Percentiles rank a stretch among this genome's conserved stretches.
Evolutionary conservation across 1,140 invertebrate genomes (phyloP).

Genomic region (Formica selysi): DNA sequence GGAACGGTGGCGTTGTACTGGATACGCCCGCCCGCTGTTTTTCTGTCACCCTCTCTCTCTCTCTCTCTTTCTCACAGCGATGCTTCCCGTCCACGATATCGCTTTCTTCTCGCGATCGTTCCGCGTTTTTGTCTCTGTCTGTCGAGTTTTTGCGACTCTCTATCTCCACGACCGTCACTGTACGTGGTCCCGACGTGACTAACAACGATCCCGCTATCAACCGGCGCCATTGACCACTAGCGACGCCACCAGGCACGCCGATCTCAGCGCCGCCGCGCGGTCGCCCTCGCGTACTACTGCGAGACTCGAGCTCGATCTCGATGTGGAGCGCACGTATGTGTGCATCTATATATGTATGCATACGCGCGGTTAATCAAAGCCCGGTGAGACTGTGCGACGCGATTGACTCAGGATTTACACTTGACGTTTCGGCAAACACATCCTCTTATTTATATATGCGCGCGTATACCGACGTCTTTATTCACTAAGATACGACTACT

Average conservation of each 20-base stretch:
- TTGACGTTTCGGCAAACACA: neutral
- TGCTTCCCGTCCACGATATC: conserved; percentile 4
- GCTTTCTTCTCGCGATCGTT: conserved; percentile 21
- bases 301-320: conserved; percentile 32
- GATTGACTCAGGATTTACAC: conserved; percentile 2
- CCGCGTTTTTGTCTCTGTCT: conserved; percentile 38
- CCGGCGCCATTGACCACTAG: conserved; percentile 75
- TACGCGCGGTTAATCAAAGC: conserved; percentile 60
- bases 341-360: too few relatives aligned
- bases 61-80: neutral
- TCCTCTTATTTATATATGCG: conserved; percentile 7
- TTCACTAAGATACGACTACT: neutral
- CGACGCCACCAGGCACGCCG: conserved; percentile 68
- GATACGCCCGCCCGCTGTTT: conserved; percentile 20
- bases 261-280: conserved; percentile 43
- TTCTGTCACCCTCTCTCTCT: conserved; percentile 18
- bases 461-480: neutral
- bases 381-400: conserved; percentile 28
- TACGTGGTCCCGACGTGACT: conserved; percentile 82
- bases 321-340: neutral
- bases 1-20: conserved; percentile 44
- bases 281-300: neutral
- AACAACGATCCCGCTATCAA: conserved; percentile 75
- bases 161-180: conserved; percentile 73
- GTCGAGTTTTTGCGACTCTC: conserved; percentile 13